Conservation (phyloP, 2,888 invertebrate genomes). For the Diploptera punctata region DNA sequence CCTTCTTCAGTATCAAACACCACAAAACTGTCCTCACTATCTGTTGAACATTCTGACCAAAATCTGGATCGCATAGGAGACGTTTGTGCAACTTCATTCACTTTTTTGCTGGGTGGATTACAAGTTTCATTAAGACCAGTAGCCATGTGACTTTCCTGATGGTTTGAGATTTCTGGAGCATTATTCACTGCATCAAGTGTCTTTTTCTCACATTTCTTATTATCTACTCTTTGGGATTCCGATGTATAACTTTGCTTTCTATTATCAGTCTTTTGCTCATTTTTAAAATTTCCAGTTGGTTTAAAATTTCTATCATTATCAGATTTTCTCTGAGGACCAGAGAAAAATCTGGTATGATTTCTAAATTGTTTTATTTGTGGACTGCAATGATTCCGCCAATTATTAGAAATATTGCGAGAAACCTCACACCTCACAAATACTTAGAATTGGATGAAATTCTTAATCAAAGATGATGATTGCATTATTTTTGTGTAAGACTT, state of each 20-base stretch:
- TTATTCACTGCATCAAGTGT: background rate
- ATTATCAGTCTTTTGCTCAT: background rate
- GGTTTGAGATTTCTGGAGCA: too few species aligned
- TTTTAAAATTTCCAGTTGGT: background rate
- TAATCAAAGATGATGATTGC: too few species aligned
- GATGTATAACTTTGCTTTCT: background rate
- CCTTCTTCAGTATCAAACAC: conserved; percentile 41
- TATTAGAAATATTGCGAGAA: too few species aligned
- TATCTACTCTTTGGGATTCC: background rate
- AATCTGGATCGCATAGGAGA: background rate
- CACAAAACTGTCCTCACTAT: conserved; percentile 48
- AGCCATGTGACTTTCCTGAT: too few species aligned
- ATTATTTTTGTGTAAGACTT: too few species aligned
- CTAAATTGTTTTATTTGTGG: background rate
- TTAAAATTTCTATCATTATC: background rate
- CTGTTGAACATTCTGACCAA: conserved; percentile 47
- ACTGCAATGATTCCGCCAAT: background rate
- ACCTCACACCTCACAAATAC: too few species aligned
- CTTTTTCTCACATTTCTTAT: background rate
- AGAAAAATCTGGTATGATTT: background rate
- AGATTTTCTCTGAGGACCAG: background rate
- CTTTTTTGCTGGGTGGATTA: too few species aligned
- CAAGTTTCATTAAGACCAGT: too few species aligned
- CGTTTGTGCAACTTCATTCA: too few species aligned
- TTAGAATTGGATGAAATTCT: too few species aligned